phyloP scores from a whole-genome alignment of 2,797 vertebrate species.

The Rhyacichthys aspro region DNA sequence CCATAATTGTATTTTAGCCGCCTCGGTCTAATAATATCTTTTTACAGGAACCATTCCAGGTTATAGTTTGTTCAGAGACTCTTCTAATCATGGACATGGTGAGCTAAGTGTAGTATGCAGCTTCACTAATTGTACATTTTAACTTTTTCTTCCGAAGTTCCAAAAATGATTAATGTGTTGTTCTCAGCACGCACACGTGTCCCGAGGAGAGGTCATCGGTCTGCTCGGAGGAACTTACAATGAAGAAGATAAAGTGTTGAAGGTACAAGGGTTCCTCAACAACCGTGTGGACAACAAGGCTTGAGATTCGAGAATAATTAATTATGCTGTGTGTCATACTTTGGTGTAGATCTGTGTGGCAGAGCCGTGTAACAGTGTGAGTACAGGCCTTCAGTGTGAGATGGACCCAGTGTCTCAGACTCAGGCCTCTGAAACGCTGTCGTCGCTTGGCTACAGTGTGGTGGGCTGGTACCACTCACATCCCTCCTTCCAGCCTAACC shows the following conservation, averaged over 20 bases:
- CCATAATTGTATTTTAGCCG: too few species aligned
- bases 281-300: background rate
- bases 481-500: slow-evolving; percentile 94
- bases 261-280: slow-evolving; percentile 77
- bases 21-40: background rate
- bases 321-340: background rate
- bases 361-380: slow-evolving; percentile 95
- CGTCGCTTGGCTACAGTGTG: slow-evolving; percentile 84
- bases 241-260: slow-evolving; percentile 83
- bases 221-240: slow-evolving; percentile 91
- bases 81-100: slow-evolving; percentile 98
- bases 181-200: slow-evolving; percentile 92
- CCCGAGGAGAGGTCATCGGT: slow-evolving; percentile 94
- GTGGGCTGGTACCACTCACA: slow-evolving; percentile 99
- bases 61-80: slow-evolving; percentile 91
- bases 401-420: slow-evolving; percentile 98
- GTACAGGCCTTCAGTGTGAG: slow-evolving; percentile 96
- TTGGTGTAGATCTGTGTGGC: slow-evolving; percentile 85
- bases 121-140: background rate
- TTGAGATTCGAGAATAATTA: too few species aligned
- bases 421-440: slow-evolving; percentile 90
- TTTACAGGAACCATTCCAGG: slow-evolving; percentile 91
- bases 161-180: background rate
- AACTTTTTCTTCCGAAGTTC: background rate
- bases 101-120: slow-evolving; percentile 38